Conservation (phyloP, 2,888 invertebrate species). For the Sarcophaga rosellei region DNA sequence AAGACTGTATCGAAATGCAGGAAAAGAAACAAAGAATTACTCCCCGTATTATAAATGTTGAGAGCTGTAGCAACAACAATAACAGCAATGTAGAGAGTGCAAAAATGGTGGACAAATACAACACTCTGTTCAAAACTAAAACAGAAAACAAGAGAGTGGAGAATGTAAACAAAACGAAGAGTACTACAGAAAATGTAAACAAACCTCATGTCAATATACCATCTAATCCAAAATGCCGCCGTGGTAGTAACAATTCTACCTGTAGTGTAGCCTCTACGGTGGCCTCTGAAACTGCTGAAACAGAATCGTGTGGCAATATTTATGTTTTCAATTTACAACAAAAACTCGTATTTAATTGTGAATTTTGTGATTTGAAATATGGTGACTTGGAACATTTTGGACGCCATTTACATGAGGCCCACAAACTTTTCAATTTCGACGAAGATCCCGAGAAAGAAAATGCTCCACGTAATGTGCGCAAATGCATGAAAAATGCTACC, state of each 20-base stretch:
- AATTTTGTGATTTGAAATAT: conserved; percentile 73
- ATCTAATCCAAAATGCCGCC: conserved; percentile 24
- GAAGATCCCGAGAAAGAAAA: conserved; percentile 66
- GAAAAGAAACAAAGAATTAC: conserved; percentile 50
- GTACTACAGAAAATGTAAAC: conserved; percentile 42
- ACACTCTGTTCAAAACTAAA: conserved; percentile 20
- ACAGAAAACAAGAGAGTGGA: conserved; percentile 14
- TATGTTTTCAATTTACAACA: conserved; percentile 73
- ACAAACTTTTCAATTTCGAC: conserved; percentile 69
- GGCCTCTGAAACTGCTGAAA: conserved; percentile 68
- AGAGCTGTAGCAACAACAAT: background rate
- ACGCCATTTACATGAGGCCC: conserved; percentile 73
- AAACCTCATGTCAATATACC: conserved; percentile 1
- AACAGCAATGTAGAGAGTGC: background rate
- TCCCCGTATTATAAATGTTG: conserved; percentile 1
- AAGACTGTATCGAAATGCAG: conserved; percentile 13
- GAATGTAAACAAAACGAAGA: conserved; percentile 31
- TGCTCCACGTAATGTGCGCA: conserved; percentile 64
- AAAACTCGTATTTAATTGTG: conserved; percentile 74
- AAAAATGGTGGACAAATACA: background rate
- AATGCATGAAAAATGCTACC: conserved; percentile 44
- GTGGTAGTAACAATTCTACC: conserved; percentile 69
- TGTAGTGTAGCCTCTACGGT: conserved; percentile 69
- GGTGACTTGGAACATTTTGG: conserved; percentile 71
- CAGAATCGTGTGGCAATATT: conserved; percentile 74